Conservation (phyloP, 2,113 vertebrate genomes). For the Leptobrachium ailaonicum region DNA sequence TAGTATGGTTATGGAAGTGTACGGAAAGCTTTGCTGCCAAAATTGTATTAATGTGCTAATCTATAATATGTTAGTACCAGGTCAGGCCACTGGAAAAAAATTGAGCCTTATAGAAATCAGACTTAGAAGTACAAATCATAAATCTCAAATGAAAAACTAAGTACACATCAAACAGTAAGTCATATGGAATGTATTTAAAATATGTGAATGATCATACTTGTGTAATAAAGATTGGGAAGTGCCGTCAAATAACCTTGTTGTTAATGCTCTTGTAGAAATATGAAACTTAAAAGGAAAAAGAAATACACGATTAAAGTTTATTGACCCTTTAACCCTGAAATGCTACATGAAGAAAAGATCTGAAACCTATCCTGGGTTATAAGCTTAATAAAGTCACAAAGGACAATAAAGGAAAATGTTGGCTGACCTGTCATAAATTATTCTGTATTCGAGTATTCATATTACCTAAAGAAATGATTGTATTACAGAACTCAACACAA, state of each 20-base stretch:
- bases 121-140: constrained; percentile 67
- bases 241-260: constrained; percentile 52
- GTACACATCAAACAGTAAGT: constrained; percentile 73
- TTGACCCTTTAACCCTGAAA: constrained; percentile 31
- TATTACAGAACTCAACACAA: not conserved
- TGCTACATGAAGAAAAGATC: constrained; percentile 31
- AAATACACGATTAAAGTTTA: constrained; percentile 31
- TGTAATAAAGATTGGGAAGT: constrained; percentile 61
- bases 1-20: constrained; percentile 59
- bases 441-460: not conserved
- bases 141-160: constrained; percentile 72
- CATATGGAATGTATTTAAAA: constrained; percentile 76
- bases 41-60: constrained; percentile 72
- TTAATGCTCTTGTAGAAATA: constrained; percentile 55
- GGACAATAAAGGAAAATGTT: constrained; percentile 24
- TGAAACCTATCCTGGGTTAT: constrained; percentile 22
- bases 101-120: constrained; percentile 73
- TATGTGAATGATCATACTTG: constrained; percentile 62
- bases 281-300: constrained; percentile 42
- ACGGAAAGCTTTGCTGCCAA: constrained; percentile 67
- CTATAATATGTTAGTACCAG: constrained; percentile 67
- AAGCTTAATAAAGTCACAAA: constrained; percentile 30
- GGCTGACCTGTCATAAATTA: constrained; percentile 6
- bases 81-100: constrained; percentile 63
- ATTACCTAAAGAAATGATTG: constrained; percentile 2